Evolutionary conservation across 2,888 invertebrate genomes (phyloP), one percentile per base, ranked within the genome.

Genomic region (Apodemia mormo): DNA sequence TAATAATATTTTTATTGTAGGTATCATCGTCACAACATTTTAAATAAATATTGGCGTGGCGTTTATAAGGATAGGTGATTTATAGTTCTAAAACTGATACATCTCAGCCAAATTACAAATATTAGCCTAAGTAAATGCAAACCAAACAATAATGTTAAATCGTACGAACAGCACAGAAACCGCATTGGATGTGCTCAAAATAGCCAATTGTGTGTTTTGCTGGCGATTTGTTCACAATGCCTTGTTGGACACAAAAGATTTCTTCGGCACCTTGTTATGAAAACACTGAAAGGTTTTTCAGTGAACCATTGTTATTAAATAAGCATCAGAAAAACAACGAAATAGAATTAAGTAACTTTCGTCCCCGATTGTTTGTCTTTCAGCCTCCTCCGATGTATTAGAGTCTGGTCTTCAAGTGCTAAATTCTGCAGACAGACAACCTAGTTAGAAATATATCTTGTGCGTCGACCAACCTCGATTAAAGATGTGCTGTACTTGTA

Each of bases 211-310:
- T 61, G 61, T 61, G 33, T 33, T 10, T 58, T 58, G 30, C 10
- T 14, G 58, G 58, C 10, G 58, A 61, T 29, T 29, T 61, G 61
- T 61, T 30, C 61, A 61, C 61, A 61, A 61, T 61, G 61, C 30
- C 14, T 33, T 33, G 33, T 30, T 10, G 33, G 30, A 30, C 61
- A 61, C 61, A 61, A 61, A 61, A 6, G 30, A 61, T 61, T 61
- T 61, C 14, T 61, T 12, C 33, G 61, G 14, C 14, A 61, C 61
- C 14, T 12, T 33, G 14, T 61, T 61, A 61, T 61, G 61, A 61
- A 29, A 61, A 61, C 33, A 33, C 6, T 61, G 61, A 12, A 33
- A 14, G 7, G 58, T 14, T 61, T 54, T 58, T 30, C 61, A 61
- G 58, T 12, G 30, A 58, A 6, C 33, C 61, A 61, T 61, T 61